Evolutionary conservation across 2,888 invertebrate species (phyloP).

Genomic region (Drosophila picticornis): DNA sequence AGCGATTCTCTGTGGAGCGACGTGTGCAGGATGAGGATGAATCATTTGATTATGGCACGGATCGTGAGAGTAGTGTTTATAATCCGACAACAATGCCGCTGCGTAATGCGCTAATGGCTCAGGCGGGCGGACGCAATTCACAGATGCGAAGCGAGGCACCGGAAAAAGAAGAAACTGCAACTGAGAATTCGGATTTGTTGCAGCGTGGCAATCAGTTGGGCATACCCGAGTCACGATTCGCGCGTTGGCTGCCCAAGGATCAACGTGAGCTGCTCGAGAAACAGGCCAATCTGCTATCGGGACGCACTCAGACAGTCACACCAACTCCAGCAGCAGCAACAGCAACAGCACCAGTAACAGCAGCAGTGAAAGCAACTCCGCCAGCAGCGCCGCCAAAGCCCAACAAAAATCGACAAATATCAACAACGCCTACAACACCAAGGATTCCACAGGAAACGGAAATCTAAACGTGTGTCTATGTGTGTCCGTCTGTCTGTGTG

Average conservation of each 20-base stretch:
- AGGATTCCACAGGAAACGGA: conserved; percentile 83
- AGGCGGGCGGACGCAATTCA: conserved; percentile 79
- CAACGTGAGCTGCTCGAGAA: conserved; percentile 84
- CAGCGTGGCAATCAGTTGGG: conserved; percentile 83
- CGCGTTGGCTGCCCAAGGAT: conserved; percentile 85
- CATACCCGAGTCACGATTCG: conserved; percentile 83
- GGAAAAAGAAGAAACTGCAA: conserved; percentile 9
- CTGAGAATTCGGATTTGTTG: conserved; percentile 73
- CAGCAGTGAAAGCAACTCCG: conserved; percentile 39
- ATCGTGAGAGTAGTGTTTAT: conserved; percentile 84
- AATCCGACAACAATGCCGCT: conserved; percentile 84
- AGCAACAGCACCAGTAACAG: conserved; percentile 39
- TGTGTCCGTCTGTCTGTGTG: conserved; percentile 30
- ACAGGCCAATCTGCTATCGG: conserved; percentile 83
- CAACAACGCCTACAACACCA: conserved; percentile 43
- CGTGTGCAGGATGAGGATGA: conserved; percentile 81
- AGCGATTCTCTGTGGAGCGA: conserved; percentile 68
- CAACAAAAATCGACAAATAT: conserved; percentile 16
- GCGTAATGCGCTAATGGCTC: conserved; percentile 72
- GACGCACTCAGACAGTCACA: conserved; percentile 52
- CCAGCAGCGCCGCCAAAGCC: conserved; percentile 26
- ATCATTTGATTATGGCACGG: conserved; percentile 83
- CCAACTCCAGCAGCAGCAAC: conserved; percentile 12
- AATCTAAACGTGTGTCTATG: conserved; percentile 66
- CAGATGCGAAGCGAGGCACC: conserved; percentile 14